Base-by-base conservation (phyloP, 2,888 invertebrate genomes). In the Lasioglossum zephyrum region DNA sequence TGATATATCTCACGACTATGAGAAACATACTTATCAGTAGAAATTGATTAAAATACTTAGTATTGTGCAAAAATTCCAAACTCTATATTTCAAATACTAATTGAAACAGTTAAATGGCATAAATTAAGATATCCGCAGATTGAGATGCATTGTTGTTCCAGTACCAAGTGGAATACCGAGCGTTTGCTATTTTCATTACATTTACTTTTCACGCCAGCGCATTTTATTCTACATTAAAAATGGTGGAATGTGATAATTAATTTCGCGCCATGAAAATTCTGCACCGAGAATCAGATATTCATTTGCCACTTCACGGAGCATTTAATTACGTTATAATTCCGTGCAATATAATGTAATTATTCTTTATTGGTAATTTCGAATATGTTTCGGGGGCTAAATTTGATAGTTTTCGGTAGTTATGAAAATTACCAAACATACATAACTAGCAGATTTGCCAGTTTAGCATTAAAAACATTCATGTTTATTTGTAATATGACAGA, bases 201-300 rank as follows among this genome's bases (percentile, higher is more conserved):
- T n/a, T 73, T 16, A 36, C 31, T 36, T 79, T 39, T 18, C 39
- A 11, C 72, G 41, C 36, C 31, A 16, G 26, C 31, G 22, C 31
- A 11, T 63, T 47, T 44, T 41, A 39, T n/a, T 63, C 3, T 22
- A 69, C 36, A 36, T 39, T 69, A 41, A 44, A 70, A 39, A 41
- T 1, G 39, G 9, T 39, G 39, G 69, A 69, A 69, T 69, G 69
- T 18, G 69, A 39, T 69, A 69, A 69, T 39, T 22, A 69, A 69
- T 69, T 69, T 69, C 39, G 39, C 69, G 39, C 69, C 69, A 39
- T 22, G 69, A 69, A 69, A 69, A 69, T 69, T 39, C 22, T 39
- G 9, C 69, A 9, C 36, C 39, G 36, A 69, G 22, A 69, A 69
- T 69, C 69, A 39, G 22, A 69, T 39, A 69, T 39, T 69, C 36